Evolutionary conservation across 2,113 vertebrate genomes (phyloP).

Genomic region (Sinocyclocheilus anshuiensis): DNA sequence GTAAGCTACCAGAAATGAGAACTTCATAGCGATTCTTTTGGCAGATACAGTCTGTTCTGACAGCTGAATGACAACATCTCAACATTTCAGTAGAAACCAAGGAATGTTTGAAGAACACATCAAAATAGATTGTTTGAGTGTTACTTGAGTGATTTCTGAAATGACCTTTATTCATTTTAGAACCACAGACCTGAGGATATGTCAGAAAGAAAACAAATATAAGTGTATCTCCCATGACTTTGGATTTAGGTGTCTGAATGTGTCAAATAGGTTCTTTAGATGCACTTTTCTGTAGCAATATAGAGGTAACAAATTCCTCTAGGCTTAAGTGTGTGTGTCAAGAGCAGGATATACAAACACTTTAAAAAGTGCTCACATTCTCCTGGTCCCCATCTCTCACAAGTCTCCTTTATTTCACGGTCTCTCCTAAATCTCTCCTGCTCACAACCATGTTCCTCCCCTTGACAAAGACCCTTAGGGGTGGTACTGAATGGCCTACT

Average conservation of each 20-base stretch:
- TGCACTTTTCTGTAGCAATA: slow-evolving; percentile 55
- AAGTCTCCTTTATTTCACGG: slow-evolving; percentile 67
- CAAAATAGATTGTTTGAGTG: not conserved
- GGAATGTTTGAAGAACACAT: not conserved
- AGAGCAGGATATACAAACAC: slow-evolving; percentile 38
- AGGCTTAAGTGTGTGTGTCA: slow-evolving; percentile 40
- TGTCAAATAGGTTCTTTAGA: slow-evolving; percentile 46
- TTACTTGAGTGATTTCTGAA: not conserved
- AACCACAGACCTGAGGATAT: not conserved
- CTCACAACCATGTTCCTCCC: slow-evolving; percentile 68
- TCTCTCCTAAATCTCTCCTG: slow-evolving; percentile 75
- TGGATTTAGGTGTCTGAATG: slow-evolving; percentile 34
- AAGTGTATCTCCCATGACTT: slow-evolving; percentile 15
- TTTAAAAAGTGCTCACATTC: slow-evolving; percentile 65
- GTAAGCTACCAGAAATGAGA: not conserved
- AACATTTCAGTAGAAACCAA: not conserved
- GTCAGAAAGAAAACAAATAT: slow-evolving; percentile 16
- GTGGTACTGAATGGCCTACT: slow-evolving; percentile 71
- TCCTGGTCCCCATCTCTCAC: slow-evolving; percentile 54
- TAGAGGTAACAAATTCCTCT: slow-evolving; percentile 68
- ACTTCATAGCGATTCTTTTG: not conserved
- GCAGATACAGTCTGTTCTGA: not conserved
- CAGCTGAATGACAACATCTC: not conserved
- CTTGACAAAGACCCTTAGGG: slow-evolving; percentile 72
- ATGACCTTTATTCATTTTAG: not conserved